These are phyloP conservation scores for Antrozous pallidus DNA, from an alignment of 2,797 vertebrate genomes.

Conservation along the genomic window DNA sequence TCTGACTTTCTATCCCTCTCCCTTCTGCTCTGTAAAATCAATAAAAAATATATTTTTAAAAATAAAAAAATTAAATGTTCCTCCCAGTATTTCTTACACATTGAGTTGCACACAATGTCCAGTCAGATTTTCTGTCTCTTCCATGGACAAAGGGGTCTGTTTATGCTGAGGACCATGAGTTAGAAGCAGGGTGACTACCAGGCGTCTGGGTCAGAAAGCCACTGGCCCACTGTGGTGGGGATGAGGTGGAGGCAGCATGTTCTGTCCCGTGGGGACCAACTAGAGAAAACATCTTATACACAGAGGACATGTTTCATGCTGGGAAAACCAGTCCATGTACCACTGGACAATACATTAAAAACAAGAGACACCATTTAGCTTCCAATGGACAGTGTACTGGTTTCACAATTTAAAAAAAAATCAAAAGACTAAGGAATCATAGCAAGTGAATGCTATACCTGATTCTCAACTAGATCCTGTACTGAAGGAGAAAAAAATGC, in stretches of 20 bases:
- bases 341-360: background rate
- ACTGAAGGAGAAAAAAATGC: background rate
- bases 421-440: background rate
- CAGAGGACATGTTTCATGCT: conserved; percentile 8
- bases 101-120: background rate
- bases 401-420: background rate
- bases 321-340: background rate
- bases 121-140: conserved; percentile 8
- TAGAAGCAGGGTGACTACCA: conserved; percentile 1
- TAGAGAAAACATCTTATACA: conserved; percentile 22
- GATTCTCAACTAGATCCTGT: background rate
- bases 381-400: background rate
- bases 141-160: conserved; percentile 16
- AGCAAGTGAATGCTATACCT: background rate
- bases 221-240: background rate
- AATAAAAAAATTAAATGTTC: no score
- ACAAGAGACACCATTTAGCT: background rate
- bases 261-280: background rate
- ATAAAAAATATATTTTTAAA: no score
- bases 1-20: no score
- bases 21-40: no score
- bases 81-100: background rate
- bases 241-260: background rate
- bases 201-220: background rate
- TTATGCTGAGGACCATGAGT: background rate